A percentile compares a stretch with the other conserved stretches of the same genome.
phyloP scores from a whole-genome alignment of 2,113 vertebrate species.

The Chionomys nivalis region DNA sequence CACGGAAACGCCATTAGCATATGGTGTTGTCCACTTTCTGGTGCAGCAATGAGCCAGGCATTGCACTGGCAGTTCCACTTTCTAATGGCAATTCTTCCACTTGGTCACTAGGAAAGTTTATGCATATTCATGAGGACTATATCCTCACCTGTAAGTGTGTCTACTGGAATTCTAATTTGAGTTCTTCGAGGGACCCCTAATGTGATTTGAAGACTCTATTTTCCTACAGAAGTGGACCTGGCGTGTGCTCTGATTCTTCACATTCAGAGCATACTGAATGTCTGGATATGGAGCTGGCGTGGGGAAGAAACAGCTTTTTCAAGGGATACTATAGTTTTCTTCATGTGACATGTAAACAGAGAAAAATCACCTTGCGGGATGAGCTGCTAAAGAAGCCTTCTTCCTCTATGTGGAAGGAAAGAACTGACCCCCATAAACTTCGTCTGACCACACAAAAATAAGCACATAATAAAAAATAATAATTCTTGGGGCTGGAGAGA shows the following conservation, averaged over 20 bases:
- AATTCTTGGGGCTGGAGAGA: too few species aligned
- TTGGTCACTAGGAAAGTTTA: neutral
- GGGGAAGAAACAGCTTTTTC: neutral
- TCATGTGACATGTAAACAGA: slow-evolving; percentile 38
- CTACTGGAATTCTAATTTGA: neutral
- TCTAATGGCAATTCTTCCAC: neutral
- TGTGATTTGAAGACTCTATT: neutral
- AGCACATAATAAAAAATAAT: neutral
- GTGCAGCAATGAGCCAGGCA: neutral
- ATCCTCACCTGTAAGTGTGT: neutral
- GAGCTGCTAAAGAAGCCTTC: neutral
- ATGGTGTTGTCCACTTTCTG: neutral
- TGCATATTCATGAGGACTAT: neutral
- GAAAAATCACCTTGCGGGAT: neutral
- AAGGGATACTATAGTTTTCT: neutral
- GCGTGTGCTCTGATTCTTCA: neutral
- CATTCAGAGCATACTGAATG: neutral
- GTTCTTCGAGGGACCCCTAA: neutral
- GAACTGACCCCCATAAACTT: neutral
- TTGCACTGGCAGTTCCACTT: neutral
- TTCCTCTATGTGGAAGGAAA: neutral
- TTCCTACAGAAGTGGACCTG: neutral
- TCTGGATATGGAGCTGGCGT: neutral
- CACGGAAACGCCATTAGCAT: neutral
- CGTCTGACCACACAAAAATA: neutral